Percentiles rank a stretch among this genome's conserved stretches.
phyloP scores from a whole-genome alignment of 2,888 invertebrate species.

The Nymphalis c-album region DNA sequence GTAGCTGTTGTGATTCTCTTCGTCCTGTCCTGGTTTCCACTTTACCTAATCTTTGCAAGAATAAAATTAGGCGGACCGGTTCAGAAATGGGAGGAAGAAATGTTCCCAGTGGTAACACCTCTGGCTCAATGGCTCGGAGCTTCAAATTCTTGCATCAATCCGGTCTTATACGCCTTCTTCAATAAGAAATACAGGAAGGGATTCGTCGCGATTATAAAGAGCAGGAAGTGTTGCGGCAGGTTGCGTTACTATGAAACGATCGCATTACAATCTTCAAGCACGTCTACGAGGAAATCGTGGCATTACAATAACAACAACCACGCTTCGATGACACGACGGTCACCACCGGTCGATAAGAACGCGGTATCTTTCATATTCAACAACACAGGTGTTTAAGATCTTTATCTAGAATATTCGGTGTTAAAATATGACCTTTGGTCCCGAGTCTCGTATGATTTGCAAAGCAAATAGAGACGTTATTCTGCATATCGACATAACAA shows the following conservation, averaged over 20 bases:
- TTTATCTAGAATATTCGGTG: conserved; percentile 38
- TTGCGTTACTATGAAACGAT: conserved; percentile 93
- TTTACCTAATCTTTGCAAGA: conserved; percentile 93
- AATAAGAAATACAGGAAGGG: conserved; percentile 96
- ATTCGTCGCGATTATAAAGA: conserved; percentile 93
- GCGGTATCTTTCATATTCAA: conserved; percentile 84
- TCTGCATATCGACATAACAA: conserved; percentile 67
- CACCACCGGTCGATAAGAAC: conserved; percentile 76
- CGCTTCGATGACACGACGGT: conserved; percentile 81
- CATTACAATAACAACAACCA: conserved; percentile 88
- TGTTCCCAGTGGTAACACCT: conserved; percentile 90
- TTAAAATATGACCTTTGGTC: conserved; percentile 53
- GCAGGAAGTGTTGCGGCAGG: conserved; percentile 91
- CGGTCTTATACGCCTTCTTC: conserved; percentile 96
- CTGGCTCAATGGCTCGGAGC: conserved; percentile 96
- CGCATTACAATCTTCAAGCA: conserved; percentile 91
- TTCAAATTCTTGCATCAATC: conserved; percentile 97
- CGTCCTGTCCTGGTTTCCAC: conserved; percentile 95
- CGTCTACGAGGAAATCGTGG: conserved; percentile 91
- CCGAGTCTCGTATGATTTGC: conserved; percentile 39
- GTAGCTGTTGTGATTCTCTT: conserved; percentile 96
- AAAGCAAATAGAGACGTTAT: conserved; percentile 44
- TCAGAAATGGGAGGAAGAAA: conserved; percentile 89
- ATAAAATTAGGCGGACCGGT: conserved; percentile 90
- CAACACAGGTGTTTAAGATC: conserved; percentile 86